phyloP scores from a whole-genome alignment of 1,140 invertebrate genomes.

The Musca vetustissima region DNA sequence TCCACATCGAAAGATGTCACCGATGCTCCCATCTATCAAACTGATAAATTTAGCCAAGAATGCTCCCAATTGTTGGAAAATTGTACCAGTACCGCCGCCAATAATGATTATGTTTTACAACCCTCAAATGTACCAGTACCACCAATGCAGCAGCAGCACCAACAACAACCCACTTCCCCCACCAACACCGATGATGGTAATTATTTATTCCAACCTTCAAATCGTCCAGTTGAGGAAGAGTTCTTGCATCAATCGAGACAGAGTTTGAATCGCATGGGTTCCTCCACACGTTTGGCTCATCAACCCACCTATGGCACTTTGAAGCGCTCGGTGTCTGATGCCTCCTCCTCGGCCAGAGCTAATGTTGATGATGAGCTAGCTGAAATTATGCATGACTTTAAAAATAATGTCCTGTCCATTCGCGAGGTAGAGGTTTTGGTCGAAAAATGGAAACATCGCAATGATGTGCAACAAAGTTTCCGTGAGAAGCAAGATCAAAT shows the following conservation, averaged over 20 bases:
- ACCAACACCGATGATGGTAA: constrained; percentile 50
- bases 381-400: constrained; percentile 87
- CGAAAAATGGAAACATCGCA: constrained; percentile 80
- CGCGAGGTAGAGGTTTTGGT: constrained; percentile 81
- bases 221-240: constrained; percentile 59
- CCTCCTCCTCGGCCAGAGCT: constrained; percentile 46
- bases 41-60: constrained; percentile 53
- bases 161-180: background rate
- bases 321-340: constrained; percentile 40
- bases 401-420: constrained; percentile 84
- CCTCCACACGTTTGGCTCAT: constrained; percentile 18
- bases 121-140: constrained; percentile 49
- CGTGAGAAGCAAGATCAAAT: constrained; percentile 82
- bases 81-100: constrained; percentile 35
- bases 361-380: constrained; percentile 74
- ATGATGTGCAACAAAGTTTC: constrained; percentile 82
- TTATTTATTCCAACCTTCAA: constrained; percentile 63
- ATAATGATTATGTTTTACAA: constrained; percentile 52
- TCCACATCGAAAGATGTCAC: constrained; percentile 40
- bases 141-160: constrained; percentile 40
- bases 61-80: constrained; percentile 52
- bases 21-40: constrained; percentile 37
- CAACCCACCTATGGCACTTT: constrained; percentile 42
- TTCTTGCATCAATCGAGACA: constrained; percentile 32
- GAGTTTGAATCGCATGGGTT: constrained; percentile 30